Percentiles rank a stretch among this genome's conserved stretches.
phyloP scores from a whole-genome alignment of 2,888 invertebrate species.

The Tetheella fluctuosa region DNA sequence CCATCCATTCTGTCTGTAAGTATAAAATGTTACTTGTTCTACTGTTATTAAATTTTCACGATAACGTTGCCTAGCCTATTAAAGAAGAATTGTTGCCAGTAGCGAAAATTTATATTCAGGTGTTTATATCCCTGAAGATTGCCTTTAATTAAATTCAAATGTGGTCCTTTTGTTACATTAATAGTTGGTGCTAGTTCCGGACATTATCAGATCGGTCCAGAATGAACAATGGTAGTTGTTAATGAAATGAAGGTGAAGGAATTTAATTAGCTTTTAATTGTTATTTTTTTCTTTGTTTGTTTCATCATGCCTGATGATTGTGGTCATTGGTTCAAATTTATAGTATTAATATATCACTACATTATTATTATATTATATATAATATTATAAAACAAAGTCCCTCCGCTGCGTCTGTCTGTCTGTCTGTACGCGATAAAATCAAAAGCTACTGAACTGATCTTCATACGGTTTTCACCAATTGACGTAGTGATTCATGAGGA shows the following conservation, averaged over 20 bases:
- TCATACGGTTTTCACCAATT: no score
- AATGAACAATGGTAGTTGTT: neutral
- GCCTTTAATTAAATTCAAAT: conserved; percentile 64
- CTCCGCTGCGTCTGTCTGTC: no score
- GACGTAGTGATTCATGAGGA: no score
- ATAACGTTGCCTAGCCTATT: conserved; percentile 62
- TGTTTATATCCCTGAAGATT: conserved; percentile 52
- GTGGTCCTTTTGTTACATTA: conserved; percentile 27
- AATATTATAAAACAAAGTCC: no score
- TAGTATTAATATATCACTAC: no score
- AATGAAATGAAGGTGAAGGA: neutral
- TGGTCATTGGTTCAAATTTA: no score
- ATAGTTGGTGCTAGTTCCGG: conserved; percentile 25
- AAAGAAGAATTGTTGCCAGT: conserved; percentile 66
- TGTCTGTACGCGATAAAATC: no score
- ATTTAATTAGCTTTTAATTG: no score
- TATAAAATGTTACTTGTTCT: conserved; percentile 46
- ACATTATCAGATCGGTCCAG: conserved; percentile 26
- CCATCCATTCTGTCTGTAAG: conserved; percentile 30
- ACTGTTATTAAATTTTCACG: conserved; percentile 69
- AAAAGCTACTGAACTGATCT: no score
- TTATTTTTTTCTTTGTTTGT: no score
- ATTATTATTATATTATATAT: no score
- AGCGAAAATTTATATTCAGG: conserved; percentile 60
- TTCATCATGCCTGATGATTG: no score